These are phyloP conservation scores for Pangasius larnaudii DNA, from an alignment of 2,797 vertebrate species.

Conservation along the genomic window DNA sequence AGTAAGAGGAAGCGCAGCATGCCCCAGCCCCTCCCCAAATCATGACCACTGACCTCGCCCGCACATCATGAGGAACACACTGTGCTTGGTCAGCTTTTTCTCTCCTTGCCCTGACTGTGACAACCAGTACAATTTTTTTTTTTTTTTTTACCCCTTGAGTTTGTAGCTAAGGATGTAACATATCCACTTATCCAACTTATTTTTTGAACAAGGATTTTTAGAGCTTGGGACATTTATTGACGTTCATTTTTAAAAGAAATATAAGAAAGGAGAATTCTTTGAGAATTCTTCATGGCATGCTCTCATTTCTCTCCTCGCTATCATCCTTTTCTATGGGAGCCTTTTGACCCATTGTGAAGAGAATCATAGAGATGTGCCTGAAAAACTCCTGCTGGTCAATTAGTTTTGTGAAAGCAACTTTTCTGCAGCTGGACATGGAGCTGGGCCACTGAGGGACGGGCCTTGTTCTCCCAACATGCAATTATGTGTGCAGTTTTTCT, in stretches of 20 bases:
- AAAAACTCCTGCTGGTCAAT: slow-evolving; percentile 59
- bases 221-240: slow-evolving; percentile 63
- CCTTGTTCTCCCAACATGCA: slow-evolving; percentile 73
- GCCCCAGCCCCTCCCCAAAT: slow-evolving; percentile 79
- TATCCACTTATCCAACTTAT: slow-evolving; percentile 60
- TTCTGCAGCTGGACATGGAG: slow-evolving; percentile 41
- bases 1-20: slow-evolving; percentile 92
- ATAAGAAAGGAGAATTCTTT: slow-evolving; percentile 63
- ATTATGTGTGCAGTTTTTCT: slow-evolving; percentile 72
- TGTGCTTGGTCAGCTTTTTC: slow-evolving; percentile 63
- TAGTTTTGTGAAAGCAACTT: slow-evolving; percentile 26
- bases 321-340: slow-evolving; percentile 54
- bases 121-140: slow-evolving; percentile 23
- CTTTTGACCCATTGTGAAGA: slow-evolving; percentile 60
- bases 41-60: slow-evolving; percentile 71
- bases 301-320: slow-evolving; percentile 57
- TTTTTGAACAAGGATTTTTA: slow-evolving; percentile 65
- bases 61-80: slow-evolving; percentile 65
- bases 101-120: slow-evolving; percentile 40
- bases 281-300: slow-evolving; percentile 62
- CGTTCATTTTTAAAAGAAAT: slow-evolving; percentile 69
- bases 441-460: slow-evolving; percentile 49
- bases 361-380: slow-evolving; percentile 64
- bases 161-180: slow-evolving; percentile 70
- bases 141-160: slow-evolving; percentile 44